Conservation (phyloP, 1,140 invertebrate genomes). For the Vollenhovia emeryi region DNA sequence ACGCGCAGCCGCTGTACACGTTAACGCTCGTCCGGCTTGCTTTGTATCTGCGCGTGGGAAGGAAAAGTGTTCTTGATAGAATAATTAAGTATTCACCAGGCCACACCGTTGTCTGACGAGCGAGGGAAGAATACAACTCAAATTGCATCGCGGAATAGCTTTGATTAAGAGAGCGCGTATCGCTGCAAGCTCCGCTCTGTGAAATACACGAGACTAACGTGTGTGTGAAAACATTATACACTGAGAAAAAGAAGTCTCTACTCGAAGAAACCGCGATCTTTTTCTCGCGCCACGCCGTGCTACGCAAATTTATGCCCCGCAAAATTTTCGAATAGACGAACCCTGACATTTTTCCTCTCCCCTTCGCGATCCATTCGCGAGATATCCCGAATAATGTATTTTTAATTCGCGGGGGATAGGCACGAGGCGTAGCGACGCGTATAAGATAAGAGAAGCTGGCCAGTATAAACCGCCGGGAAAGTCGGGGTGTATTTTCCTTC, state of each 20-base stretch:
- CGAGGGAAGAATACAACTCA: neutral
- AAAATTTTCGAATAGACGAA: neutral
- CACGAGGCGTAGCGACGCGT: neutral
- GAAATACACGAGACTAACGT: conserved; percentile 9
- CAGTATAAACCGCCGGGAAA: neutral
- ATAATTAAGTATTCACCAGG: conserved; percentile 42
- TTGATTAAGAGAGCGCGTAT: conserved; percentile 8
- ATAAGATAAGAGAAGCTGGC: neutral
- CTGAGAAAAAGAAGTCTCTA: too few species aligned
- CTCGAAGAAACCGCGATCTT: neutral
- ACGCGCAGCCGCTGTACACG: neutral
- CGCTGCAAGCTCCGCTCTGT: neutral
- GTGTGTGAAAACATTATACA: too few species aligned
- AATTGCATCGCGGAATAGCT: neutral
- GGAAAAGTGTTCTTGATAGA: conserved; percentile 7
- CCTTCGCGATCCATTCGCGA: neutral
- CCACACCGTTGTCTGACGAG: neutral
- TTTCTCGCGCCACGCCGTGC: neutral
- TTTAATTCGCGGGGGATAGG: conserved; percentile 2
- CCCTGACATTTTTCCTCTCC: neutral
- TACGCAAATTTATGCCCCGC: neutral
- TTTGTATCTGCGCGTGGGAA: neutral
- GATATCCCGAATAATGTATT: conserved; percentile 20
- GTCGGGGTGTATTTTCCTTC: neutral
- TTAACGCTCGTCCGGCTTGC: neutral